These are phyloP conservation scores for Teleopsis dalmanni DNA, from an alignment of 1,140 invertebrate genomes.

Conservation along the genomic window DNA sequence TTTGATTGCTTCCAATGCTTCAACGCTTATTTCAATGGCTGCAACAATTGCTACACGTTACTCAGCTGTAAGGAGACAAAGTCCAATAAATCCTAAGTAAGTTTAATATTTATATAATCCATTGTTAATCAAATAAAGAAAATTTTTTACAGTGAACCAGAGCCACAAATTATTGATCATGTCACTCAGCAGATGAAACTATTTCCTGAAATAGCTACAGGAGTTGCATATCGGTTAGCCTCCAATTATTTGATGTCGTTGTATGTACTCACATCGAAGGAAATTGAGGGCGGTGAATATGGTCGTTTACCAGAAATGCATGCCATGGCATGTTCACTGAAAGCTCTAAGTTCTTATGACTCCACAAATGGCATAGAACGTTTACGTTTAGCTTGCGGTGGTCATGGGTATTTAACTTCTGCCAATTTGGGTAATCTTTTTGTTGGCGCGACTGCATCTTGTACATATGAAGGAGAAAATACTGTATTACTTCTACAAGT, in stretches of 20 bases:
- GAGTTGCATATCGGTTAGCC: conserved; percentile 67
- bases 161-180: conserved; percentile 87
- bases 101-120: not conserved
- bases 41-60: conserved; percentile 81
- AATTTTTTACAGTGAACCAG: conserved; percentile 48
- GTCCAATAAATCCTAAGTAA: conserved; percentile 64
- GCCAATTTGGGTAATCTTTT: conserved; percentile 80
- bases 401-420: conserved; percentile 83
- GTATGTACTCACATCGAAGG: conserved; percentile 71
- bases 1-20: conserved; percentile 63
- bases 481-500: conserved; percentile 86
- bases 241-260: conserved; percentile 70
- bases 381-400: conserved; percentile 75
- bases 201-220: conserved; percentile 70
- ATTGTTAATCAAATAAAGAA: not conserved
- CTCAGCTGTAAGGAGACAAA: conserved; percentile 79
- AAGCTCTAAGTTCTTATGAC: conserved; percentile 76
- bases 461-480: conserved; percentile 94
- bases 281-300: conserved; percentile 70
- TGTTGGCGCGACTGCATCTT: conserved; percentile 72
- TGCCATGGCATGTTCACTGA: conserved; percentile 80
- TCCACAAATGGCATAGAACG: conserved; percentile 69
- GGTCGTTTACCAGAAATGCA: conserved; percentile 78
- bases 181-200: conserved; percentile 88
- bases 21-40: conserved; percentile 65